These are phyloP conservation scores for Epinephelus coioides DNA, from an alignment of 2,797 vertebrate species.

Conservation along the genomic window DNA sequence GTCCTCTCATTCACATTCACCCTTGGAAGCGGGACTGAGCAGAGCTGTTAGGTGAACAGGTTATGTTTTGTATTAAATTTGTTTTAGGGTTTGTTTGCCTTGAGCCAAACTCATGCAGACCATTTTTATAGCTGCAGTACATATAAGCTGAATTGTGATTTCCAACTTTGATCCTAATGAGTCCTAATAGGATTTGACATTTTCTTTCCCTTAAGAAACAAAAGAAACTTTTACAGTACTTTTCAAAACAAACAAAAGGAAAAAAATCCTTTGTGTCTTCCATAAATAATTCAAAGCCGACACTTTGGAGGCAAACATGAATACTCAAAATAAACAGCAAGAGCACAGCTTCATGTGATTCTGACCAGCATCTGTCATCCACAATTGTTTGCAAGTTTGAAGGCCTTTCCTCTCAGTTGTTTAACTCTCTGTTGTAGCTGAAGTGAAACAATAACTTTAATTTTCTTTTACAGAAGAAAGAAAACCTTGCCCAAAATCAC, in stretches of 20 bases:
- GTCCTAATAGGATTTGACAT: constrained; percentile 15
- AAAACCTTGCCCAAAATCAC: background rate
- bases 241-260: constrained; percentile 19
- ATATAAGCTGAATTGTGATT: background rate
- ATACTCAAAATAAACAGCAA: constrained; percentile 27
- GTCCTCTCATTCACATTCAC: constrained; percentile 7
- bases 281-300: constrained; percentile 30
- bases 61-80: constrained; percentile 11
- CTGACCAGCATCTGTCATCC: constrained; percentile 1
- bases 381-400: background rate
- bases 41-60: constrained; percentile 2
- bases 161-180: constrained; percentile 13
- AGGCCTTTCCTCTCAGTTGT: background rate
- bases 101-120: background rate
- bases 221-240: constrained; percentile 22
- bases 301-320: background rate
- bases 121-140: constrained; percentile 8
- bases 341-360: constrained; percentile 14
- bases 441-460: rapidly evolving
- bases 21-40: background rate
- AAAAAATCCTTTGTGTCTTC: constrained; percentile 12
- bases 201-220: constrained; percentile 13
- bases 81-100: background rate
- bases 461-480: background rate
- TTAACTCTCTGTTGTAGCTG: background rate